Evolutionary conservation across 2,888 invertebrate species (phyloP), one percentile per base, ranked within the genome.

Genomic region (Opisthograptis luteolata): DNA sequence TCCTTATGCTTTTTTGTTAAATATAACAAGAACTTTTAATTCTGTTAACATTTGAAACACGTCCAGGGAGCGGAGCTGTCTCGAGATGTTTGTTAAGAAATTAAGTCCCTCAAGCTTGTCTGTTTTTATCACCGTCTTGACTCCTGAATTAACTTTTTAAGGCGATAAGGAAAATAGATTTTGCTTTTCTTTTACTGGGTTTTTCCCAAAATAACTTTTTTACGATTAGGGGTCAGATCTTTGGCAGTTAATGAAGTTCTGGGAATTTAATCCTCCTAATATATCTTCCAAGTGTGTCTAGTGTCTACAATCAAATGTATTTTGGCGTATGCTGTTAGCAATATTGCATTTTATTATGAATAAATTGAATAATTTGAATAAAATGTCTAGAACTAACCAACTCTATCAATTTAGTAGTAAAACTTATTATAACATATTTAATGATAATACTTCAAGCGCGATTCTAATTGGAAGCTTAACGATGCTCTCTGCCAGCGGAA

Each of bases 401-500:
- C n/a, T n/a, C 43, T 27, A 36, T 27, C 20, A 32, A 46, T 39
- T 40, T 28, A n/a, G 10, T 25, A 31, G 36, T 14, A 12, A 34
- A 43, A 42, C 37, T 43, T 28, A 12, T 19, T 37, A 35, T 40
- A 37, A 30, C 42, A 48, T 35, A 48, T 54, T 27, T 54, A 58
- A 50, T 55, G 43, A 50, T 53, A 37, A 48, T 57, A 45, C 48
- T 42, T 46, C 17, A 40, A 40, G 32, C 43, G 9, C 28, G 51
- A 48, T 55, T 44, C 46, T 25, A 10, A 20, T 19, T 50, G 46
- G 9, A 36, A 25, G 34, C 45, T 52, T 57, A 50, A 50, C 42
- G 57, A 57, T 36, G 36, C 45, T 48, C 30, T 50, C 47, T 48
- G 25, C 40, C 20, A 42, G 31, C 50, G 55, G 60, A 51, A 58